Evolutionary conservation across 2,113 vertebrate genomes (phyloP).

Genomic region (Sceloporus undulatus): DNA sequence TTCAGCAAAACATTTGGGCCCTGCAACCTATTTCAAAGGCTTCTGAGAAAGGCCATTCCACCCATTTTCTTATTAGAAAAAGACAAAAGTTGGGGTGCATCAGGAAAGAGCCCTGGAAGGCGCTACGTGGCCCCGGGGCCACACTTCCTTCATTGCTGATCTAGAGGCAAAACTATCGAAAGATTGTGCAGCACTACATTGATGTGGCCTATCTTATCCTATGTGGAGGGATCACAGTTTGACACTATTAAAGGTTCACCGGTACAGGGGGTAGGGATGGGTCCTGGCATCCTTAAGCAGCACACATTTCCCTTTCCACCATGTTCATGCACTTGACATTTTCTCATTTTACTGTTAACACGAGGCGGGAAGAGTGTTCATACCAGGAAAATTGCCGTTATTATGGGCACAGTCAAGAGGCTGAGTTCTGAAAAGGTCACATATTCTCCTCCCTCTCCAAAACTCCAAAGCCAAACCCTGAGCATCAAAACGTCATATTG

Average conservation of each 20-base stretch:
- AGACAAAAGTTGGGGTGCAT: too few relatives aligned
- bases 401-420: neutral
- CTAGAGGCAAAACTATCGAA: too few relatives aligned
- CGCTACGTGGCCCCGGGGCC: too few relatives aligned
- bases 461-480: neutral
- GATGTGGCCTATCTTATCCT: neutral
- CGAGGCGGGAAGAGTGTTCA: neutral
- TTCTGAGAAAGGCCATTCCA: too few relatives aligned
- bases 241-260: neutral
- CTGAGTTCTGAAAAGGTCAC: neutral
- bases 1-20: too few relatives aligned
- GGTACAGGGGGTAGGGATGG: too few relatives aligned
- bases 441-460: neutral
- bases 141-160: too few relatives aligned
- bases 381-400: neutral
- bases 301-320: neutral
- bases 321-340: neutral
- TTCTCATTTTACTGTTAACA: neutral
- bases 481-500: neutral
- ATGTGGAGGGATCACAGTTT: neutral
- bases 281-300: neutral
- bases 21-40: too few relatives aligned
- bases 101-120: too few relatives aligned
- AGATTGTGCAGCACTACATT: neutral
- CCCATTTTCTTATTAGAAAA: too few relatives aligned